Evolutionary conservation across 2,888 invertebrate species (phyloP).

Genomic region (Melangyna quadrimaculata): DNA sequence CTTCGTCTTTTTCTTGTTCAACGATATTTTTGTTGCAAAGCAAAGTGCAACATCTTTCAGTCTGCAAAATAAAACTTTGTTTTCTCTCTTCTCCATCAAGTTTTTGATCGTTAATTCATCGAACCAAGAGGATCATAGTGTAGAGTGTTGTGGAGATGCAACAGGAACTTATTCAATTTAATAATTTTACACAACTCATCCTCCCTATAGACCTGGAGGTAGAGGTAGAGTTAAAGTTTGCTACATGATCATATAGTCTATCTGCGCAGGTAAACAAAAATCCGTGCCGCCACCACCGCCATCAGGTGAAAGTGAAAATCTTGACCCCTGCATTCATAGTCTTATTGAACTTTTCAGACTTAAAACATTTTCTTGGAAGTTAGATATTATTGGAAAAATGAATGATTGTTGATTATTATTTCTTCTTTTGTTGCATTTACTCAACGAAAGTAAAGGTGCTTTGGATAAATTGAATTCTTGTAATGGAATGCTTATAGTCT

Average conservation of each 20-base stretch:
- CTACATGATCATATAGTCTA: constrained; percentile 15
- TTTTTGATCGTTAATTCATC: constrained; percentile 54
- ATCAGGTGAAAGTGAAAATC: constrained; percentile 61
- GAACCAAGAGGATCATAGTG: constrained; percentile 32
- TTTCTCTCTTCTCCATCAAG: constrained; percentile 48
- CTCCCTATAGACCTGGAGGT: background rate
- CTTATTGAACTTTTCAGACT: constrained; percentile 47
- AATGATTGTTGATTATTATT: constrained; percentile 25
- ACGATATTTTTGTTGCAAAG: background rate
- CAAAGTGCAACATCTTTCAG: constrained; percentile 16
- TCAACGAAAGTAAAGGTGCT: constrained; percentile 43
- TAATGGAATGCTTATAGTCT: constrained; percentile 17
- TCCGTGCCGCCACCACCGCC: background rate
- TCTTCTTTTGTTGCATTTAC: background rate
- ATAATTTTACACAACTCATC: constrained; percentile 61
- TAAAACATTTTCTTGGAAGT: constrained; percentile 18
- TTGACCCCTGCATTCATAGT: constrained; percentile 57
- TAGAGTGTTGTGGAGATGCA: constrained; percentile 31
- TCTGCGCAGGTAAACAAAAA: background rate
- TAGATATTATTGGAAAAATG: constrained; percentile 30
- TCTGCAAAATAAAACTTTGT: background rate
- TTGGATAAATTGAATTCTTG: background rate
- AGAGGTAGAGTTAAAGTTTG: background rate
- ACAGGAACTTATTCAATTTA: constrained; percentile 65
- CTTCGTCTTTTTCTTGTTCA: background rate